Evolutionary conservation across 2,113 vertebrate genomes (phyloP), one percentile per base, ranked within the genome.

Genomic region (Brachirus orientalis): DNA sequence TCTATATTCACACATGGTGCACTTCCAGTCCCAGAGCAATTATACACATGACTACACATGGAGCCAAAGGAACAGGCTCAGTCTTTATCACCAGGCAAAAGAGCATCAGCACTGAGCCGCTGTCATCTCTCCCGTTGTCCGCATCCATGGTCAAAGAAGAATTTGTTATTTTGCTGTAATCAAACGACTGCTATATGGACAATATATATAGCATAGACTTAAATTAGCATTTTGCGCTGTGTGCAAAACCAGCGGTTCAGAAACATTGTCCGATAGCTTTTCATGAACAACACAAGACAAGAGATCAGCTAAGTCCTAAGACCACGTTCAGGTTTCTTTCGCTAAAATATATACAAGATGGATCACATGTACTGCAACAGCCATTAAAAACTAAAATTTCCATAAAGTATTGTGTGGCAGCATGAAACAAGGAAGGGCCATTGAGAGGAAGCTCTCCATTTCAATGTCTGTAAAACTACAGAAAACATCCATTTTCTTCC

Each of bases 1-100:
- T 84, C 89, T 83, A 89, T 91, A 90, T 91, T 92, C 89, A 91
- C 90, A 90, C 85, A 77, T 67, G 87, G 90, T 90, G 91, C 87
- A 83, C 89, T 92, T 88, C 87, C 58, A 72, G 85, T 90, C 90
- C 93, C 85, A 90, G 69, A 83, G 89, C 85, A 93, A 93, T 94
- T 90, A 92, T 51, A 33, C 85, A 92, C 74, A 88, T 90, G 86
- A 91, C 83, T 84, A 93, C 88, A 80, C 75, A 91, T 91, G 91
- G 91, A 93, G 88, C 59, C 84, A 89, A 86, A 79, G 69, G 89
- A 88, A 88, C 51, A 84, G 72, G 65, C 51, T 75, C 82, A 84
- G 83, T 66, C 92, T 94, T 91, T 91, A 90, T 92, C 88, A 82
- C 77, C 77, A 83, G 56, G 83, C 86, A 86, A 84, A n/a, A 69